Conservation (phyloP, 2,113 vertebrate genomes). For the Sardina pilchardus region DNA sequence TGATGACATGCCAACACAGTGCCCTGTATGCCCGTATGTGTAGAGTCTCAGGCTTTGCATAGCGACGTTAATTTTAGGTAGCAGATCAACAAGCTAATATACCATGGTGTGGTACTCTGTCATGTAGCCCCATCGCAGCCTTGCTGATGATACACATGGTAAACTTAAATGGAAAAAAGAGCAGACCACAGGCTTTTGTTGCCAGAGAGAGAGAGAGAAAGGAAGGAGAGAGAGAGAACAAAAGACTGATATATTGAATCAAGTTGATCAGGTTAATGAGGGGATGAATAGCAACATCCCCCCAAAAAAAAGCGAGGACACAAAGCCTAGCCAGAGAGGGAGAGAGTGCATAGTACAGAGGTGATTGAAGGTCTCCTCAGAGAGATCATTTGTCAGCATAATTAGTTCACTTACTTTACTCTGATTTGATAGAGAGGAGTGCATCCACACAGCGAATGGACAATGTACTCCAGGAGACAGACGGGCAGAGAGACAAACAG, state of each 20-base stretch:
- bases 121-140: background rate
- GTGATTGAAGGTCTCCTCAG: background rate
- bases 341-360: slow-evolving; percentile 45
- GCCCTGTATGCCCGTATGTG: background rate
- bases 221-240: slow-evolving; percentile 19
- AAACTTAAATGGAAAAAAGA: background rate
- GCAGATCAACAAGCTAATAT: background rate
- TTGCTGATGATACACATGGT: background rate
- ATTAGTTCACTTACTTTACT: background rate
- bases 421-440: background rate
- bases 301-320: too few species aligned
- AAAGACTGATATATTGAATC: slow-evolving; percentile 24
- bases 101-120: background rate
- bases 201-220: background rate
- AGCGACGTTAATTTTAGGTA: background rate
- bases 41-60: background rate
- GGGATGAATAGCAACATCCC: background rate
- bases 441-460: background rate
- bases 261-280: background rate
- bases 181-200: background rate
- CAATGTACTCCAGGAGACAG: background rate
- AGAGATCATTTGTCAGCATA: background rate
- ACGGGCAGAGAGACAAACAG: background rate
- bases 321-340: slow-evolving; percentile 27
- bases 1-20: background rate